phyloP scores from a whole-genome alignment of 2,888 invertebrate species.

The Drosophila formosana region DNA sequence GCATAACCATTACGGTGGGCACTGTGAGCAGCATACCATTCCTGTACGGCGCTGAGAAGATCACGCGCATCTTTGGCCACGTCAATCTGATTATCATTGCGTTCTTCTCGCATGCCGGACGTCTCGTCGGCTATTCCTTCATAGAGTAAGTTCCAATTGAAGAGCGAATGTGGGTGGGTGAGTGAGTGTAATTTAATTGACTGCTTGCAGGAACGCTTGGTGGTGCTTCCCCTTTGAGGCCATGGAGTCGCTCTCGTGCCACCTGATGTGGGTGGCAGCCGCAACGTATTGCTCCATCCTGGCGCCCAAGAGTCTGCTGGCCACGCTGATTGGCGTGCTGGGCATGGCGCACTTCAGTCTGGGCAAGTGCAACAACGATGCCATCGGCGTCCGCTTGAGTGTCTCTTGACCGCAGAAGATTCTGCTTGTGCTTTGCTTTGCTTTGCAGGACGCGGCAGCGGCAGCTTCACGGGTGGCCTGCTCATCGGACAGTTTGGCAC shows the following conservation, averaged over 20 bases:
- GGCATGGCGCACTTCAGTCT: constrained; percentile 96
- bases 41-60: constrained; percentile 93
- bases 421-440: neutral
- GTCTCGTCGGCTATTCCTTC: constrained; percentile 93
- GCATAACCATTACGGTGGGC: constrained; percentile 93
- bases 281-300: constrained; percentile 94
- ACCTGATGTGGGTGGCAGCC: constrained; percentile 96
- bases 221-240: constrained; percentile 96
- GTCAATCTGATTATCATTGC: constrained; percentile 94
- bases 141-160: constrained; percentile 88
- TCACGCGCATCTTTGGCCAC: constrained; percentile 92
- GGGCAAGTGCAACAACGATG: constrained; percentile 74
- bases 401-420: constrained; percentile 17
- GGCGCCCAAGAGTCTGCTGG: constrained; percentile 93
- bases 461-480: constrained; percentile 92
- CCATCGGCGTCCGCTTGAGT: constrained; percentile 9
- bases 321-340: constrained; percentile 94
- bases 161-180: constrained; percentile 12
- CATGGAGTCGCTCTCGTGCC: constrained; percentile 93
- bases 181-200: constrained; percentile 58
- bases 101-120: constrained; percentile 93
- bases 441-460: constrained; percentile 90
- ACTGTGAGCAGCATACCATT: constrained; percentile 94
- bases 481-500: constrained; percentile 91
- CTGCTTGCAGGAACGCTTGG: constrained; percentile 90